Evolutionary conservation across 2,113 vertebrate species (phyloP).

Genomic region (Platycercus adscitus): DNA sequence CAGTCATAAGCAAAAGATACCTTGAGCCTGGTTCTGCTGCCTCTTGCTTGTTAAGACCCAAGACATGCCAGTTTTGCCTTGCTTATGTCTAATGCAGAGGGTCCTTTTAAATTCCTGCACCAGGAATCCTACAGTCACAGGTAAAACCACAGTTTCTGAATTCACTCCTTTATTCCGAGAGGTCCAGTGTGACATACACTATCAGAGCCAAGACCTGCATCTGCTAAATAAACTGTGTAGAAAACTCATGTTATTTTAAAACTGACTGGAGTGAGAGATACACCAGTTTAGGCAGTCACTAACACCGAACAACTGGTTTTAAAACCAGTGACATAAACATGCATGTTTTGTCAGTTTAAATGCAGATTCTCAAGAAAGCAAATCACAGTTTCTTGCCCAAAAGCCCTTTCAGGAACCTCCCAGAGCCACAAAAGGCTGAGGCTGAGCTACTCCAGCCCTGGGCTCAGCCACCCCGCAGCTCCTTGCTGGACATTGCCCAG

Average conservation of each 20-base stretch:
- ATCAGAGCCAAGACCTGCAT: neutral
- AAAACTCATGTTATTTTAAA: neutral
- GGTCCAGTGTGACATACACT: neutral
- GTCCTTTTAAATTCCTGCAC: neutral
- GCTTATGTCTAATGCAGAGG: neutral
- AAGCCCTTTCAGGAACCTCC: neutral
- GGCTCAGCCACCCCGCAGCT: neutral
- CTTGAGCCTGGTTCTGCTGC: neutral
- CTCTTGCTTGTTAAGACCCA: neutral
- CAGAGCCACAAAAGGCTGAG: neutral
- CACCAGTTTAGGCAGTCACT: neutral
- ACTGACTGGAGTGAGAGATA: neutral
- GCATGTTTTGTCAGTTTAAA: neutral
- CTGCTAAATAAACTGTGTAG: neutral
- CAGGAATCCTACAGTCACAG: neutral
- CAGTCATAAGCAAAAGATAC: neutral
- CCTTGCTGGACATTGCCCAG: accelerated
- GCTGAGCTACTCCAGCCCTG: neutral
- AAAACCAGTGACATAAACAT: neutral
- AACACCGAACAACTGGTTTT: neutral
- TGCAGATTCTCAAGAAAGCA: neutral
- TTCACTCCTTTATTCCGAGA: neutral
- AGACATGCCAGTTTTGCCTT: neutral
- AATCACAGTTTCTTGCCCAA: neutral
- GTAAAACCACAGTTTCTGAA: neutral